Conservation (phyloP, 1,140 invertebrate species). For the Sarcophaga bullata region DNA sequence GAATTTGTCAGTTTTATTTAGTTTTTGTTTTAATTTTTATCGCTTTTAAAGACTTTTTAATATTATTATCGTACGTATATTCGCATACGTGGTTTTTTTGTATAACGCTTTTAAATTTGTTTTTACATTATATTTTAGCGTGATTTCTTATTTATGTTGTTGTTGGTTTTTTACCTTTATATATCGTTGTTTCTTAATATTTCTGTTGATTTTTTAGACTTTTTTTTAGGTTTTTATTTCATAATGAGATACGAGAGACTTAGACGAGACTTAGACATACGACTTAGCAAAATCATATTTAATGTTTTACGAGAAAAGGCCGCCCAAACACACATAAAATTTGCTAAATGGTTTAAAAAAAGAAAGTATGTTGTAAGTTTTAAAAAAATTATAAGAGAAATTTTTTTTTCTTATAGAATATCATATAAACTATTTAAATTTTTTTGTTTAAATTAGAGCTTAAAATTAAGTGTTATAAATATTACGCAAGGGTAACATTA, state of each 20-base stretch:
- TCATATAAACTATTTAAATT: no score
- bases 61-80: not conserved
- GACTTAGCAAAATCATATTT: conserved; percentile 22
- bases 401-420: not conserved
- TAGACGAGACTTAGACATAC: conserved; percentile 14
- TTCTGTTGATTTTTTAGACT: not conserved
- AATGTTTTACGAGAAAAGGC: conserved; percentile 24
- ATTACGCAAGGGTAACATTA: no score
- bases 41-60: not conserved
- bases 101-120: not conserved
- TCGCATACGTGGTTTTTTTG: not conserved
- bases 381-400: not conserved
- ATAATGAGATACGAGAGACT: conserved; percentile 29
- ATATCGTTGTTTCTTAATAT: not conserved
- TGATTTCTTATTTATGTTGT: not conserved
- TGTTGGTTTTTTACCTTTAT: not conserved
- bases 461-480: not conserved
- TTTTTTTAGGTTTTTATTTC: not conserved
- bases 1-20: no score
- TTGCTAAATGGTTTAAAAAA: conserved; percentile 38
- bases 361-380: conserved; percentile 35
- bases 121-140: not conserved
- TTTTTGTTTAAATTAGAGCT: not conserved
- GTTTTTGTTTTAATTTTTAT: not conserved
- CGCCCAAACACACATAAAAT: conserved; percentile 21